phyloP scores from a whole-genome alignment of 2,113 vertebrate genomes.

The Brevimyrus niger region DNA sequence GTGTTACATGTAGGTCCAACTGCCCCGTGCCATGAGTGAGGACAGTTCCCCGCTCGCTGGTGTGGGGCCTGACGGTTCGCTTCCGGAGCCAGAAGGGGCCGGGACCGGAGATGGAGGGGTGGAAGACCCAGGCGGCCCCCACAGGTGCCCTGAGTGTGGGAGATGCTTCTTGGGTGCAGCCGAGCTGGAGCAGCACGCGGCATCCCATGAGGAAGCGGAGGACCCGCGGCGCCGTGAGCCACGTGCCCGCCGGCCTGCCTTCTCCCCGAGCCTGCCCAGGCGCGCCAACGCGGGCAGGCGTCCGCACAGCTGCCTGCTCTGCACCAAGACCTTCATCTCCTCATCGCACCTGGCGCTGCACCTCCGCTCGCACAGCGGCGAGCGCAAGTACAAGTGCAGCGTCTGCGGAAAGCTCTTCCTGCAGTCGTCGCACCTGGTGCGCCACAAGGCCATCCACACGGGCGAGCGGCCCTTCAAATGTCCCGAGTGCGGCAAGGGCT shows the following conservation, averaged over 20 bases:
- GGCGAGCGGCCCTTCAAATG: conserved; percentile 64
- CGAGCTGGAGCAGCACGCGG: conserved; percentile 15
- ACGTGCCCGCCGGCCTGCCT: conserved; percentile 36
- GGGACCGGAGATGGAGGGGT: neutral
- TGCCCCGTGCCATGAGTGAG: conserved; percentile 3
- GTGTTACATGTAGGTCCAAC: neutral
- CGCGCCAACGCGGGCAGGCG: conserved; percentile 42
- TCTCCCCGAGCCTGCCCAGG: conserved; percentile 30
- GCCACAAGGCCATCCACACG: conserved; percentile 59
- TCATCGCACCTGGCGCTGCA: conserved; percentile 57
- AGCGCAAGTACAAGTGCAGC: conserved; percentile 52
- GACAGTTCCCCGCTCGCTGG: neutral
- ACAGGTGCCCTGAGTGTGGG: conserved; percentile 18
- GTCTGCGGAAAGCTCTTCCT: conserved; percentile 59
- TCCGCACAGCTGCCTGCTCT: conserved; percentile 52
- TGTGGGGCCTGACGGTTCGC: conserved; percentile 7
- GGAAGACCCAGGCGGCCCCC: neutral
- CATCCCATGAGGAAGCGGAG: neutral
- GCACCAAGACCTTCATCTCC: conserved; percentile 60
- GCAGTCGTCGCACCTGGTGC: conserved; percentile 59
- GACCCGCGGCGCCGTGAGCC: conserved; percentile 36
- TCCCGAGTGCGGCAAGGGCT: conserved; percentile 59
- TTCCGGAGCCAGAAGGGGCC: neutral
- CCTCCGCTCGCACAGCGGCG: conserved; percentile 52
- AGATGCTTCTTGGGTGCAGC: neutral